Conservation (phyloP, 2,888 invertebrate genomes). For the Amiota minor region DNA sequence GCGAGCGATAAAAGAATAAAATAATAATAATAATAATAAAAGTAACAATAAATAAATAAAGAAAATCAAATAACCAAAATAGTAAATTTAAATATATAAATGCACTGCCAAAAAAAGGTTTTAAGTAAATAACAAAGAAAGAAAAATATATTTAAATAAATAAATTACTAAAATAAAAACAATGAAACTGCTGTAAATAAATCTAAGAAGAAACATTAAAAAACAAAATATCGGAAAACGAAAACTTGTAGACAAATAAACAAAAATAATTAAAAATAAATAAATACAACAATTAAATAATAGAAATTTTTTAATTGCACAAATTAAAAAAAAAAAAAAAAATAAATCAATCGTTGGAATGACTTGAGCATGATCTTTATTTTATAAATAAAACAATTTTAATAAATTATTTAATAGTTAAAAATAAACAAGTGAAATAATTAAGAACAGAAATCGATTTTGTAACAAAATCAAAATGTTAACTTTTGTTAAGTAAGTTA, state of each 20-base stretch:
- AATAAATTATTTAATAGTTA: constrained; percentile 39
- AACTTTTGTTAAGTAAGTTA: constrained; percentile 61
- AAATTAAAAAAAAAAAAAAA: constrained; percentile 40
- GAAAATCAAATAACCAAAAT: constrained; percentile 43
- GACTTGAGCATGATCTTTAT: constrained; percentile 28
- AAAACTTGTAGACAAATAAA: constrained; percentile 40
- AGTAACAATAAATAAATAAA: constrained; percentile 47
- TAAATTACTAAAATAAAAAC: constrained; percentile 39
- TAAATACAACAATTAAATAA: constrained; percentile 60
- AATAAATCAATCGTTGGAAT: constrained; percentile 47
- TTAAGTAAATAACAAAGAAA: constrained; percentile 54
- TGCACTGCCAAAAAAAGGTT: constrained; percentile 72
- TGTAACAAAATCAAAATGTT: constrained; percentile 67
- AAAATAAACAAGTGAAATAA: constrained; percentile 32
- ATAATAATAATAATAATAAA: constrained; percentile 27
- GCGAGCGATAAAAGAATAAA: constrained; percentile 45
- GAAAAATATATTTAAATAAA: constrained; percentile 43
- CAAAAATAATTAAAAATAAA: constrained; percentile 63
- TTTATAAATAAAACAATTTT: constrained; percentile 20
- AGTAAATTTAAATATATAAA: constrained; percentile 54
- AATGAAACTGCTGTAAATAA: constrained; percentile 62
- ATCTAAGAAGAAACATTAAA: constrained; percentile 60
- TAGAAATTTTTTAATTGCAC: constrained; percentile 66
- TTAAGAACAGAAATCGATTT: constrained; percentile 49
- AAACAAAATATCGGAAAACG: constrained; percentile 30